Conservation (phyloP, 53 echinoderm and acorn worm species). For the Paracentrotus lividus region DNA sequence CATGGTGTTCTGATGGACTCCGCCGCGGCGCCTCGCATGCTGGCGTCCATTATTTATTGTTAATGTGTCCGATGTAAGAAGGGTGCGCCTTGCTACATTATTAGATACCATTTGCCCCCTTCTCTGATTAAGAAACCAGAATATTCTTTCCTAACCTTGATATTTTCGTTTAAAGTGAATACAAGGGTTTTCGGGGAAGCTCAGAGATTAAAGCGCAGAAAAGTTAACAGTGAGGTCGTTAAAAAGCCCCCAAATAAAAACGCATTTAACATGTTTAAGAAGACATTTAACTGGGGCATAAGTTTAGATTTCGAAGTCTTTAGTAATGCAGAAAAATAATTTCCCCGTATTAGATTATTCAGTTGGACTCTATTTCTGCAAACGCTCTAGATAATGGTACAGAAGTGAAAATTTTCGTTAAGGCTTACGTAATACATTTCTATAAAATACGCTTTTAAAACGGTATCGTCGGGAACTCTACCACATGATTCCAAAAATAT, state of each 20-base stretch:
- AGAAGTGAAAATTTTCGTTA: neutral
- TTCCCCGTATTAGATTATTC: neutral
- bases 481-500: too few species aligned
- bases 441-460: too few species aligned
- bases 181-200: neutral
- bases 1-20: too few species aligned
- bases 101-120: neutral
- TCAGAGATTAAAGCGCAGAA: neutral
- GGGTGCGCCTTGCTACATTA: too few species aligned
- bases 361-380: neutral
- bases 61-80: neutral
- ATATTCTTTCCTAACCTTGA: neutral
- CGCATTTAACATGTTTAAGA: neutral
- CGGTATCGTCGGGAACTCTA: too few species aligned
- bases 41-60: neutral
- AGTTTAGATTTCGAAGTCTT: neutral
- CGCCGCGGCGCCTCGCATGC: too few species aligned
- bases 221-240: neutral
- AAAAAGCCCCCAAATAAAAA: neutral
- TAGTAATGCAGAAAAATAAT: neutral
- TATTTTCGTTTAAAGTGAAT: neutral
- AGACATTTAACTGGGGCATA: neutral
- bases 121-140: neutral
- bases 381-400: neutral
- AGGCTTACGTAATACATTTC: too few species aligned